Percentiles rank a stretch among this genome's conserved stretches.
These are phyloP conservation scores for Glaucomys volans DNA, from an alignment of 2,113 vertebrate genomes.

Conservation along the genomic window DNA sequence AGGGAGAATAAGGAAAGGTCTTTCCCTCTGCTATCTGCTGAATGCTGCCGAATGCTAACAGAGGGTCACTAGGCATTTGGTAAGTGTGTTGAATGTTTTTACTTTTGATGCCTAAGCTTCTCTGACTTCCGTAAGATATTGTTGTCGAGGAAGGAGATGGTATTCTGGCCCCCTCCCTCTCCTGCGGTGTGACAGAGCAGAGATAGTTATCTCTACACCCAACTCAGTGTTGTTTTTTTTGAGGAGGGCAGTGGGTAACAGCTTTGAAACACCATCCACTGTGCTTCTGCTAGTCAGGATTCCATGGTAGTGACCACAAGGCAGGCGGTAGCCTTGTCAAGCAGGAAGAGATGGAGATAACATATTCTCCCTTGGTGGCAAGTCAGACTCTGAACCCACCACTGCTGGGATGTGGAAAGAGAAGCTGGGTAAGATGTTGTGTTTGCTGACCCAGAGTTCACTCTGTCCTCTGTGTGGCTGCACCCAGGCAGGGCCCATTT, in stretches of 20 bases:
- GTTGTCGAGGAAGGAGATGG: conserved; percentile 55
- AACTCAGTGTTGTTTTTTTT: background rate
- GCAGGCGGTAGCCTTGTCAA: background rate
- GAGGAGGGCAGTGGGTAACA: background rate
- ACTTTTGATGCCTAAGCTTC: conserved; percentile 38
- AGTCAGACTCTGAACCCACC: background rate
- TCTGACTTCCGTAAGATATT: conserved; percentile 59
- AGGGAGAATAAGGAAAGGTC: background rate
- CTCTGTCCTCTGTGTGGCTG: background rate
- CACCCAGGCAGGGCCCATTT: background rate
- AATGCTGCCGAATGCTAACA: background rate
- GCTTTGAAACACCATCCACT: conserved; percentile 51
- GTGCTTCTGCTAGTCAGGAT: background rate
- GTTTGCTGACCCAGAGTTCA: background rate
- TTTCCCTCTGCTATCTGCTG: conserved; percentile 54
- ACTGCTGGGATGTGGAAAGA: background rate
- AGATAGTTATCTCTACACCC: conserved; percentile 51
- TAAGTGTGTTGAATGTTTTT: conserved; percentile 55
- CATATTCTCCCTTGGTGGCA: background rate
- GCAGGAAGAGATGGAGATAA: background rate
- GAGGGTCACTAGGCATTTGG: conserved; percentile 54
- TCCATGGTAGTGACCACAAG: background rate
- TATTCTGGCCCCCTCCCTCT: background rate
- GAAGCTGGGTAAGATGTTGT: background rate
- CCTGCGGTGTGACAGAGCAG: conserved; percentile 17